Conservation (phyloP, 2,113 vertebrate species). For the Vulpes ferrilata region DNA sequence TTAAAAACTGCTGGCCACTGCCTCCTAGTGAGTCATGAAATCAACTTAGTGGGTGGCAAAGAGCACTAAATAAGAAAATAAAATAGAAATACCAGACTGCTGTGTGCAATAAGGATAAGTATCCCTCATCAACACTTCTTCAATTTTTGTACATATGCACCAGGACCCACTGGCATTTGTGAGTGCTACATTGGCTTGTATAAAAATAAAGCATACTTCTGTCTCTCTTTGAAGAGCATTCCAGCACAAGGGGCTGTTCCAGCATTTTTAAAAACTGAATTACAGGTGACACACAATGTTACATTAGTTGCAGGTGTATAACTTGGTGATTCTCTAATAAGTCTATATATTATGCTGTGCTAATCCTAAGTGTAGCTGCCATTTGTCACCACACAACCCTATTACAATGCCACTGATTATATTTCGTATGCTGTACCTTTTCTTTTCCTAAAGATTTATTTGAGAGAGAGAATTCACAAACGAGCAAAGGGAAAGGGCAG, state of each 20-base stretch:
- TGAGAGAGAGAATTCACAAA: neutral
- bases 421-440: neutral
- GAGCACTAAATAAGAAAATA: neutral
- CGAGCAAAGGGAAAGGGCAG: neutral
- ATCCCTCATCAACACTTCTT: neutral
- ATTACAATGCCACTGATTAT: neutral
- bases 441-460: neutral
- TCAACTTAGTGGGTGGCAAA: neutral
- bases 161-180: neutral
- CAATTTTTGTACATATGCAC: neutral
- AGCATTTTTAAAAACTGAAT: neutral
- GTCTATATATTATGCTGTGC: neutral
- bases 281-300: neutral
- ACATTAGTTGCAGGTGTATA: neutral
- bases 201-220: neutral
- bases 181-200: neutral
- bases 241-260: neutral
- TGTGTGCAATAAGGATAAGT: neutral
- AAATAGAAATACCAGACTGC: neutral
- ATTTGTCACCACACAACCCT: neutral
- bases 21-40: neutral
- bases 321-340: neutral
- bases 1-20: neutral
- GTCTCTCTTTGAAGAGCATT: neutral
- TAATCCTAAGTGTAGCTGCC: neutral